phyloP scores from a whole-genome alignment of 2,797 vertebrate species.

The Anguilla pacifica region DNA sequence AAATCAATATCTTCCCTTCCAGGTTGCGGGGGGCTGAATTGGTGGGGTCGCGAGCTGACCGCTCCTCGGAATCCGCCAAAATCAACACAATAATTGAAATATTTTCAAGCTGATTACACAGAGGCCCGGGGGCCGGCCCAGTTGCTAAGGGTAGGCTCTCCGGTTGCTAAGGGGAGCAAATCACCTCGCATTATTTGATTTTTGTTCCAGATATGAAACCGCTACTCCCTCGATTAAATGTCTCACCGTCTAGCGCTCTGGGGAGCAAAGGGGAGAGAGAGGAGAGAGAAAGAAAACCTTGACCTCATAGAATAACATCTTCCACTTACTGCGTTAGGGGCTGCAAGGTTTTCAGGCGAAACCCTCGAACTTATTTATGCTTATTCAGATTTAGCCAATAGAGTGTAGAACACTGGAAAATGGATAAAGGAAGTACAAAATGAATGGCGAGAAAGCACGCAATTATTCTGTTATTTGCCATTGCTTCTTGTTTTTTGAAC shows the following conservation, averaged over 20 bases:
- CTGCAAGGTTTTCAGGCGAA: constrained; percentile 77
- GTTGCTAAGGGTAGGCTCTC: constrained; percentile 99
- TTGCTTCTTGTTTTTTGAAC: neutral
- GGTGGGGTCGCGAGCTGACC: constrained; percentile 90
- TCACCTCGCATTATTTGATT: constrained; percentile 99
- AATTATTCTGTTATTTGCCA: neutral
- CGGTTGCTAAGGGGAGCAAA: constrained; percentile 99
- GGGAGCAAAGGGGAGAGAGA: constrained; percentile 89
- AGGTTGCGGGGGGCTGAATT: constrained; percentile 96
- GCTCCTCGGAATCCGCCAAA: constrained; percentile 99
- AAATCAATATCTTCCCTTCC: constrained; percentile 99
- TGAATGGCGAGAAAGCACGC: neutral
- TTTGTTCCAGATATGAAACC: constrained; percentile 99
- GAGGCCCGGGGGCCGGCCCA: constrained; percentile 93
- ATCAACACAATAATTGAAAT: constrained; percentile 99
- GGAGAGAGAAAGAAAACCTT: constrained; percentile 89
- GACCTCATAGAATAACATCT: constrained; percentile 99
- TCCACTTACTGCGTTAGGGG: constrained; percentile 89
- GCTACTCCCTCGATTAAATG: constrained; percentile 99
- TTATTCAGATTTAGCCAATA: constrained; percentile 89
- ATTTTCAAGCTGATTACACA: constrained; percentile 99
- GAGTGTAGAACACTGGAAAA: constrained; percentile 31
- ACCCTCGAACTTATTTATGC: constrained; percentile 84
- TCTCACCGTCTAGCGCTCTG: constrained; percentile 99
- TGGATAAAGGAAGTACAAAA: neutral